phyloP scores from a whole-genome alignment of 2,888 invertebrate genomes.

The Sclerodermus sp. region DNA sequence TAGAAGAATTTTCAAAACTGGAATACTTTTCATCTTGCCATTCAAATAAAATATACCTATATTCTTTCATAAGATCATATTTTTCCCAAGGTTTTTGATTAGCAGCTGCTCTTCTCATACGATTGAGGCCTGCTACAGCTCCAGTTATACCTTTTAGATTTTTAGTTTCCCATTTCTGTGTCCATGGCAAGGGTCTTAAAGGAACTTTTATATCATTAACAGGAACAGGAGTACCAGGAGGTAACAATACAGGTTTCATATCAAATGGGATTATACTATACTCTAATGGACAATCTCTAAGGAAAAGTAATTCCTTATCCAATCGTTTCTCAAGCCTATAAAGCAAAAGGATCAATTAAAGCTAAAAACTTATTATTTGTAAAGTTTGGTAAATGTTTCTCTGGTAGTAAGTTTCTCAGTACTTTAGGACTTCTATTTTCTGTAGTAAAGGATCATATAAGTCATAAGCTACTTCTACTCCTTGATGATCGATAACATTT shows the following conservation, averaged over 20 bases:
- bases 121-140: constrained; percentile 62
- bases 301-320: constrained; percentile 85
- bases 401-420: neutral
- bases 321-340: constrained; percentile 82
- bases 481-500: constrained; percentile 91
- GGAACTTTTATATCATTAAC: constrained; percentile 72
- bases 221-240: constrained; percentile 78
- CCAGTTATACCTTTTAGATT: constrained; percentile 74
- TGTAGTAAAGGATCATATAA: constrained; percentile 92
- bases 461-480: constrained; percentile 74
- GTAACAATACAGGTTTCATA: constrained; percentile 81
- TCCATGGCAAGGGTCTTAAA: constrained; percentile 84
- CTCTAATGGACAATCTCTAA: constrained; percentile 87
- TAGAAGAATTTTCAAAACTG: neutral
- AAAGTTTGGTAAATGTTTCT: neutral
- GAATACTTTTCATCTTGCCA: neutral
- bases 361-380: neutral
- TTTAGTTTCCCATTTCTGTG: constrained; percentile 84
- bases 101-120: constrained; percentile 60
- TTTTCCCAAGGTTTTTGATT: constrained; percentile 79
- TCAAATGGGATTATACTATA: constrained; percentile 91
- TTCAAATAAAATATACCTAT: constrained; percentile 64
- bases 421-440: constrained; percentile 81
- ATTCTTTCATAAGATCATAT: constrained; percentile 91
- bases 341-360: too few relatives aligned